Evolutionary conservation across 2,113 vertebrate genomes (phyloP).

Genomic region (Pollimyrus isidori): DNA sequence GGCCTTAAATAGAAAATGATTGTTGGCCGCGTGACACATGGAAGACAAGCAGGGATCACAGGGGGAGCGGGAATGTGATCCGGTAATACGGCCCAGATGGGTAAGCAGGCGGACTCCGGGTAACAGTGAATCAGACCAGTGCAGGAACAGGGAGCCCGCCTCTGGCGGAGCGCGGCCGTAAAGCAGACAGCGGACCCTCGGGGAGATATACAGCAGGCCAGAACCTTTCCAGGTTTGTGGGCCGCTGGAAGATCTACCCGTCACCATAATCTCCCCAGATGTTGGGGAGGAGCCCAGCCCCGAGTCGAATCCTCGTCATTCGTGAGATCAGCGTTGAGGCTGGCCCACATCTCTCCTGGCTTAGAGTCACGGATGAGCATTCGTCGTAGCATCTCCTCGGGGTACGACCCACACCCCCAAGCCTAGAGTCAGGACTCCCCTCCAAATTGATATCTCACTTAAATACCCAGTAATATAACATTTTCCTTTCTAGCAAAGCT

Average conservation of each 20-base stretch:
- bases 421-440: not conserved
- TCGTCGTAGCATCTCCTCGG: not conserved
- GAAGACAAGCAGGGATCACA: not conserved
- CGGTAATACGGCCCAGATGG: not conserved
- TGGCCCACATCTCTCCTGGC: not conserved
- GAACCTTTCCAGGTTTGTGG: not conserved
- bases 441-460: not conserved
- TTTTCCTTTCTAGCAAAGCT: not conserved
- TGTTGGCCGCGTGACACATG: not conserved
- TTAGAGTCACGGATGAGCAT: not conserved
- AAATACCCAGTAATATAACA: not conserved
- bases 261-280: conserved; percentile 4
- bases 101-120: not conserved
- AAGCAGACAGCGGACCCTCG: not conserved
- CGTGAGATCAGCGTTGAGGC: not conserved
- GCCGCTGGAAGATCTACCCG: not conserved
- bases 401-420: not conserved
- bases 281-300: not conserved
- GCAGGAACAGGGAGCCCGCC: not conserved
- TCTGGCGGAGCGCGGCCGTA: not conserved
- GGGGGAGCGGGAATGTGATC: not conserved
- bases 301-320: not conserved
- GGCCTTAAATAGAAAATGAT: not conserved
- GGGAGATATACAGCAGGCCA: not conserved
- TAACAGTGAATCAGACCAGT: not conserved